Percentiles rank a stretch among this genome's conserved stretches.
Evolutionary conservation across 1,140 invertebrate genomes (phyloP).

Genomic region (Lepidurus arcticus): DNA sequence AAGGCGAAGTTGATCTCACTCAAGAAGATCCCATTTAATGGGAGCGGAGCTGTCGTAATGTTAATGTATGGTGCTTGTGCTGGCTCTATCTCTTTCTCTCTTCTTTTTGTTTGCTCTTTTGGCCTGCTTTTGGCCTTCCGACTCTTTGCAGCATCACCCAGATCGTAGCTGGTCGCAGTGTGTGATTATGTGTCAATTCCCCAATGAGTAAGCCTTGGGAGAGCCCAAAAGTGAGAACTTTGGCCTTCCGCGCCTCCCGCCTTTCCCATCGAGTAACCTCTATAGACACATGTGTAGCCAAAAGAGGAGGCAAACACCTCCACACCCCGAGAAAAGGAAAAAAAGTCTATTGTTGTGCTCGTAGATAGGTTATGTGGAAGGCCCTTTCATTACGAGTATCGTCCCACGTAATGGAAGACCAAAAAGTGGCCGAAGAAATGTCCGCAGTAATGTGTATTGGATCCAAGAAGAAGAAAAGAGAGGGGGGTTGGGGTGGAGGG

Average conservation of each 20-base stretch:
- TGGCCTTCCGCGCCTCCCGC: not conserved
- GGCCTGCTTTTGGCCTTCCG: not conserved
- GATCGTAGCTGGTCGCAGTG: conserved; percentile 8
- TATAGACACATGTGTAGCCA: no score
- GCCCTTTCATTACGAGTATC: no score
- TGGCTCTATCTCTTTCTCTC: not conserved
- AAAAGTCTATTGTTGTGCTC: no score
- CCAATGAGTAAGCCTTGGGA: conserved; percentile 12
- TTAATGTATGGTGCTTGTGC: conserved; percentile 2
- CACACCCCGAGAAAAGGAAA: no score
- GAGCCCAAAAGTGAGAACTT: conserved; percentile 14
- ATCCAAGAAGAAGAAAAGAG: no score
- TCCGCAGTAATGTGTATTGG: no score
- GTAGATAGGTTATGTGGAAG: no score
- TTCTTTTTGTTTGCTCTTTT: not conserved
- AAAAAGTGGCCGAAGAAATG: no score
- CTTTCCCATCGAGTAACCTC: no score
- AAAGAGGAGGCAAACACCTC: no score
- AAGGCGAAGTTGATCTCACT: conserved; percentile 7
- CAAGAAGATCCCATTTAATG: not conserved
- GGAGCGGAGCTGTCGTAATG: conserved; percentile 9
- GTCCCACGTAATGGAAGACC: no score
- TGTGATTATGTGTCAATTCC: conserved; percentile 19
- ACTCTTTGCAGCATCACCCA: not conserved
- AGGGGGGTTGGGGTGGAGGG: no score